phyloP scores from a whole-genome alignment of 92 coral and sea anemone species.

The Porites divaricata region DNA sequence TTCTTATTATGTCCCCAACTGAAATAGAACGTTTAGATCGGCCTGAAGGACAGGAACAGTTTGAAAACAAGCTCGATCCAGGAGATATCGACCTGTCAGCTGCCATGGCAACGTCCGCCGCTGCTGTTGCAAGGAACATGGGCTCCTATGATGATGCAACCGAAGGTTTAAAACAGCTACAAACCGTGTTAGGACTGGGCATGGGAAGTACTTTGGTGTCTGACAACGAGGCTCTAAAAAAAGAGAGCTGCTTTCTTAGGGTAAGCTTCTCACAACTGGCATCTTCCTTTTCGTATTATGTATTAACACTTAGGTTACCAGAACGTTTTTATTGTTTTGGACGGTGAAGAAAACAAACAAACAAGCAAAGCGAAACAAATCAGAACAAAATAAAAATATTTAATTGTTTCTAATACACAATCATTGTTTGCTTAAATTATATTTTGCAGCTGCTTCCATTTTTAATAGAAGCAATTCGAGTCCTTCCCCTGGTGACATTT shows the following conservation, averaged over 20 bases:
- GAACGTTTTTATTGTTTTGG: too few relatives aligned
- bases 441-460: slow-evolving; percentile 50
- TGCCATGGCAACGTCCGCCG: slow-evolving; percentile 95
- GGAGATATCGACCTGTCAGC: slow-evolving; percentile 79
- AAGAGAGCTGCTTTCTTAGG: slow-evolving; percentile 24
- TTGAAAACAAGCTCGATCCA: slow-evolving; percentile 69
- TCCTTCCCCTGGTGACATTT: slow-evolving; percentile 64
- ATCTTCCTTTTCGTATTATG: too few relatives aligned
- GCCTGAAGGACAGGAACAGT: slow-evolving; percentile 55
- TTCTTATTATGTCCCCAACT: slow-evolving; percentile 73
- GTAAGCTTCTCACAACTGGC: slow-evolving; percentile 33
- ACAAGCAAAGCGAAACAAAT: too few relatives aligned
- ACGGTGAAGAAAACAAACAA: too few relatives aligned
- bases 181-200: slow-evolving; percentile 79
- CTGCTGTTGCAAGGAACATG: slow-evolving; percentile 80
- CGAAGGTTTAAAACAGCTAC: slow-evolving; percentile 70
- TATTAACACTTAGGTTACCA: too few relatives aligned
- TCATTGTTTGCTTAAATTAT: neutral
- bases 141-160: slow-evolving; percentile 56
- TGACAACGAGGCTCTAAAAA: slow-evolving; percentile 35
- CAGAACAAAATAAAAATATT: too few relatives aligned
- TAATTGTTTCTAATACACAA: too few relatives aligned
- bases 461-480: slow-evolving; percentile 47
- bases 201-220: slow-evolving; percentile 73
- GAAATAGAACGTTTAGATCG: slow-evolving; percentile 73